Percentiles rank a stretch among this genome's conserved stretches.
Evolutionary conservation across 2,113 vertebrate genomes (phyloP).

Genomic region (Malurus alboscapulatus): DNA sequence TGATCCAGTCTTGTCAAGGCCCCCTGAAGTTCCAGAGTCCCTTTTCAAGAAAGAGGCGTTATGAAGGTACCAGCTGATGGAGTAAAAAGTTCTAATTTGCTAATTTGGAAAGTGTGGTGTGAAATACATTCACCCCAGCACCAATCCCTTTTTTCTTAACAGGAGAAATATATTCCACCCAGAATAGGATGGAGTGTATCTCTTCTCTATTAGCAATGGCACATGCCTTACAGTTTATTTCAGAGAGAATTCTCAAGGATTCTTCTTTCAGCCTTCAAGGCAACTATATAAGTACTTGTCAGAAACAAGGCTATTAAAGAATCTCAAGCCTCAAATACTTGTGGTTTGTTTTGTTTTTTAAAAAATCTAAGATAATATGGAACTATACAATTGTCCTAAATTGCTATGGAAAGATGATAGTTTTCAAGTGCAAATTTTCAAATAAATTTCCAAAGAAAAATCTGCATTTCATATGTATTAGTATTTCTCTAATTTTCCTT

Average conservation of each 20-base stretch:
- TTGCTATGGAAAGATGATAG: rapidly evolving
- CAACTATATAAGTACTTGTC: background rate
- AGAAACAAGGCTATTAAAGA: background rate
- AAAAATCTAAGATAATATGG: background rate
- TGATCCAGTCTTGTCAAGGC: background rate
- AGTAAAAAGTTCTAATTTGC: background rate
- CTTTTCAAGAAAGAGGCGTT: background rate
- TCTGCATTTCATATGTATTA: background rate
- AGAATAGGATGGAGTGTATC: background rate
- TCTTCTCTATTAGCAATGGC: background rate
- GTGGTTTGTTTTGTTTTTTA: background rate
- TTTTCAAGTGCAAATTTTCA: background rate
- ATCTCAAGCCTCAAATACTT: background rate
- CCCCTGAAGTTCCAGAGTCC: background rate
- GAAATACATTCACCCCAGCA: background rate
- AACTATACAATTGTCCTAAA: background rate
- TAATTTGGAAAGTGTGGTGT: background rate
- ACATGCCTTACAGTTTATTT: background rate
- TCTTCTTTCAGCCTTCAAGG: background rate
- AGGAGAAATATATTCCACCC: background rate
- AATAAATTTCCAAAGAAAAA: background rate
- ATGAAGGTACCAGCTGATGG: background rate
- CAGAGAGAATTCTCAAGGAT: background rate
- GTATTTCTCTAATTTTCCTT: background rate
- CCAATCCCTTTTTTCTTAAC: background rate